Evolutionary conservation across 2,888 invertebrate species (phyloP), one percentile per base, ranked within the genome.

Genomic region (Orthonychiurus folsomi): DNA sequence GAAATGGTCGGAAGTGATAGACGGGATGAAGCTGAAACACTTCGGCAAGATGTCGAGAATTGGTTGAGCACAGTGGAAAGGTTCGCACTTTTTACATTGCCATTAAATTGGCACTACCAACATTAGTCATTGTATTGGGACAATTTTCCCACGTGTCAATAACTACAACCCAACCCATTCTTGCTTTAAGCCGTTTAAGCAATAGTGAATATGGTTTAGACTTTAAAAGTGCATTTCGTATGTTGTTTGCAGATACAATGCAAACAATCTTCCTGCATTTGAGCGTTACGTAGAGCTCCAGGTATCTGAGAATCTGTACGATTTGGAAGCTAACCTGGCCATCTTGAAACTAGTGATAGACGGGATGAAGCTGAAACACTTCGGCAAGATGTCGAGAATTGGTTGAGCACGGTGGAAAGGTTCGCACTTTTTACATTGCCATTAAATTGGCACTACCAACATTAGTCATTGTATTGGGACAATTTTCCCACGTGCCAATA

Each of bases 311-410:
- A 94, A 95, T 78, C 87, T 88, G 0, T 96, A 97, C 75, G 95
- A 97, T 77, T 81, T 97, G 75, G 99, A 99, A 79, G 96, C 97
- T 1, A 96, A 97, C 77, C 80, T 99, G 72, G 94, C 96, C 1
- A 91, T 97, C 15, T 80, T 99, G 56, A 99, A 99, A 79, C 80
- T 99, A n/a, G n/a, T n/a, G n/a, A n/a, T n/a, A 56, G 66, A 54
- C 50, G 65, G 12, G 69, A 69, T 55, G 70, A 70, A 60, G 65
- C 66, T 23, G 69, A 68, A 25, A 56, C 53, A 24, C 56, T 70
- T 12, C 63, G 64, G 28, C 48, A 23, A 1, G 68, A 70, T 55
- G 60, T 70, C 20, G 47, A 48, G 1, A 56, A 63, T 24, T 70
- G 65, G 56, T 60, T 70, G 18, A 65, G 57, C 27, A 66, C 68